A percentile compares a stretch with the other conserved stretches of the same genome.
Evolutionary conservation across 1,140 invertebrate genomes (phyloP).

Genomic region (Plutomurus gul): DNA sequence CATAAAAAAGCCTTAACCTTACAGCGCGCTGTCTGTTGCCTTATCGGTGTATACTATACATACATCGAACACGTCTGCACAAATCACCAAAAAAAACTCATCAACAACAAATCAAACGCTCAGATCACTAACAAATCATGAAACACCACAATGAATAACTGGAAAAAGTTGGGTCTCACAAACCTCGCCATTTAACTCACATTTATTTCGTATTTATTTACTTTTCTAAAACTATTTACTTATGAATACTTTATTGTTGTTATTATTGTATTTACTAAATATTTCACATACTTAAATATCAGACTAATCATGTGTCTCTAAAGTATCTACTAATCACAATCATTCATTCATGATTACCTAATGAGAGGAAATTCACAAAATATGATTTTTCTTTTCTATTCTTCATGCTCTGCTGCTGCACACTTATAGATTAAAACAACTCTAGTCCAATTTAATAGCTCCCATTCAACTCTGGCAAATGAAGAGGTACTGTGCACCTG

Average conservation of each 20-base stretch:
- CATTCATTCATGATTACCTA: constrained; percentile 4
- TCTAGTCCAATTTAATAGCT: background rate
- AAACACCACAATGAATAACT: constrained; percentile 16
- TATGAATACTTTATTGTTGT: background rate
- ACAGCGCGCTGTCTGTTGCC: background rate
- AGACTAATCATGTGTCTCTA: background rate
- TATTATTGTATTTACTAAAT: background rate
- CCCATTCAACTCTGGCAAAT: background rate
- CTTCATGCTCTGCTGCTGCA: constrained; percentile 27
- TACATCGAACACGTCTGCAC: background rate
- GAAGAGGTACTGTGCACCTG: constrained; percentile 42
- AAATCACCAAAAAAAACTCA: background rate
- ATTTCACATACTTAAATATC: background rate
- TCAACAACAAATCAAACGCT: background rate
- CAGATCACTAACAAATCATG: background rate
- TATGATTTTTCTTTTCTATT: constrained; percentile 21
- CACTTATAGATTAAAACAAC: constrained; percentile 10
- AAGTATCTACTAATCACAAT: background rate
- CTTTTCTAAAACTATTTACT: background rate
- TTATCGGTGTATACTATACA: background rate
- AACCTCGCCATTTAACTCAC: constrained; percentile 5
- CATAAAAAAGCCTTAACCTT: background rate
- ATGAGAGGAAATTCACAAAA: constrained; percentile 6
- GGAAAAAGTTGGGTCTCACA: constrained; percentile 31
- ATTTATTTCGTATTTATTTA: background rate